Base-by-base conservation (phyloP, 2,113 vertebrate genomes). In the Ascaphus truei region DNA sequence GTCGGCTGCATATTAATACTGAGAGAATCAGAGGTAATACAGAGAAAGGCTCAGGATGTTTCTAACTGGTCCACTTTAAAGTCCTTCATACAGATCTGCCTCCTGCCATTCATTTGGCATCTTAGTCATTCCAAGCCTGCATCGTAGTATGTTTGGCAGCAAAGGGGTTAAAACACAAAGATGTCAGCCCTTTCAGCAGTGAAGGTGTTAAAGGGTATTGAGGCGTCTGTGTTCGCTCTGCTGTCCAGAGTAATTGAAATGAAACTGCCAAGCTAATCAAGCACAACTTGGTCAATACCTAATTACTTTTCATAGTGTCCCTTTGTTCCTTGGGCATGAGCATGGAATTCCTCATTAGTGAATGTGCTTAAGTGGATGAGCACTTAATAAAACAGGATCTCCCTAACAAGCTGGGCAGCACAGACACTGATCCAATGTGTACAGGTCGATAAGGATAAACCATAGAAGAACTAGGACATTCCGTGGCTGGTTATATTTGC, bases 231-330 rank as follows among this genome's bases (percentile, higher is more conserved):
- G 16, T 56, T 57, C 12, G 10, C 53, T 23, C 26, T 45, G 25
- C 45, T 57, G 36, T 57, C 20, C 27, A 47, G 37, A 33, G 34
- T 45, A 56, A 57, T 56, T 33, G 51, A 45, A 67, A 67, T 45
- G 27, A 67, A 67, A 39, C 64, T 25, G 7, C 36, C 18, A 57
- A 45, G 64, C 51, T 56, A 36, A 68, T 58, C 39, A 26, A 48
- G 39, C 10, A 68, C 65, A 68, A 36, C 51, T 47, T 58, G 53
- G 39, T 68, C 65, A 58, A 68, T 68, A 68, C 31, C 39, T 68
- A 58, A 68, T 68, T 68, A 68, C 52, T 41, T 57, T 68, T 68
- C 41, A 58, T 36, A 15, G 10, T 33, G 41, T 68, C 41, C 39
- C 39, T 68, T 58, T 68, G 53, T 68, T 68, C 51, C 20, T n/a